Percentiles rank a stretch among this genome's conserved stretches.
phyloP scores from a whole-genome alignment of 1,140 invertebrate genomes.

The Leptinotarsa undecemlineata region DNA sequence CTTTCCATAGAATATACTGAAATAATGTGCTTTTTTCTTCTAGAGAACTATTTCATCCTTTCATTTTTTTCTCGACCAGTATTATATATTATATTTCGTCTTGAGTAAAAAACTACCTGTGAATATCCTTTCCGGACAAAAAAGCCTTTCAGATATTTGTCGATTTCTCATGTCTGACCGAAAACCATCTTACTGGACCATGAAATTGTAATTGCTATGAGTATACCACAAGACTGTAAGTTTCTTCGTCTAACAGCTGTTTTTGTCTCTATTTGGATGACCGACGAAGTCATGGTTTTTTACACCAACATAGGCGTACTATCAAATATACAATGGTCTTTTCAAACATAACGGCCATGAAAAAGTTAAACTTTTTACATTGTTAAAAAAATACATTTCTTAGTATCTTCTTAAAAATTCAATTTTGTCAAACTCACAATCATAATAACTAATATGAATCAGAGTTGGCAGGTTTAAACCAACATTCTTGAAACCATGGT shows the following conservation, averaged over 20 bases:
- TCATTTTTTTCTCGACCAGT: background rate
- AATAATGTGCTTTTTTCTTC: background rate
- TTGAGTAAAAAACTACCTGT: background rate
- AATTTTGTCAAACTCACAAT: too few species aligned
- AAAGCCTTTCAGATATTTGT: slow-evolving; percentile 5
- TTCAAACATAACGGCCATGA: too few species aligned
- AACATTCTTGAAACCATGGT: too few species aligned
- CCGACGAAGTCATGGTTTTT: background rate
- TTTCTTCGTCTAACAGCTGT: background rate
- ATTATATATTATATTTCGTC: background rate
- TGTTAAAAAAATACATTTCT: too few species aligned
- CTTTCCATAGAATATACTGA: too few species aligned
- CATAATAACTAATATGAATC: too few species aligned
- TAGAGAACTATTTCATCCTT: background rate
- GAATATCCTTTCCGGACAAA: background rate
- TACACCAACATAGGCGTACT: too few species aligned
- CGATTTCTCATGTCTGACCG: slow-evolving; percentile 12
- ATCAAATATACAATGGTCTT: too few species aligned
- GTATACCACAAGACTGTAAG: slow-evolving; percentile 11
- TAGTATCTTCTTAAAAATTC: too few species aligned
- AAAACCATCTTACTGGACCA: slow-evolving; percentile 18
- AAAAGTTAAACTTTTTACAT: too few species aligned
- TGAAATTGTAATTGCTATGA: slow-evolving; percentile 21
- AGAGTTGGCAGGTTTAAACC: too few species aligned
- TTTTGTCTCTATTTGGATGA: background rate